Evolutionary conservation across 2,113 vertebrate genomes (phyloP), one percentile per base, ranked within the genome.

Genomic region (Malurus elegans): DNA sequence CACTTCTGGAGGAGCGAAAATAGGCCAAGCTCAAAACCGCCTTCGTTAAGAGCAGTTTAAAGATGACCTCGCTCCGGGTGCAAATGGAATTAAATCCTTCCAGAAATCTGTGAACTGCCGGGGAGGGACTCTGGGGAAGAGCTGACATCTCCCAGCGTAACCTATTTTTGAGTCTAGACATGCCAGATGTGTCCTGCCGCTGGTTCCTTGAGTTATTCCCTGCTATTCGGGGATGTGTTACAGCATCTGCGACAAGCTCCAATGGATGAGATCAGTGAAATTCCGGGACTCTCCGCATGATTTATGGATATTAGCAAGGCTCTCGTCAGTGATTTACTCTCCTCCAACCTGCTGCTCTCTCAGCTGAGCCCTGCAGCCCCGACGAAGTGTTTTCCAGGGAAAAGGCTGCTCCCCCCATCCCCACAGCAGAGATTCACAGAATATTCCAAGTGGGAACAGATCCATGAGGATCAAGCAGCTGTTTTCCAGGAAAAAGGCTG

Each of bases 161-260:
- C 83, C 94, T 60, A 56, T 67, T 91, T 93, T 64, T 71, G 31
- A 60, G 83, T 86, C 91, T 84, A 91, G 94, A 92, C 86, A 12
- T 48, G 76, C 82, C 92, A 93, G 91, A 80, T 94, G 92, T 67
- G 88, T 56, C 92, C 95, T 90, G 93, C 74, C 79, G 31, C 26
- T 18, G 70, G 57, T 36, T 84, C 51, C 81, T 48, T 11, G 64
- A 76, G 72, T 69, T 76, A 32, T 58, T 66, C 79, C 7, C 28
- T 50, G 81, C 79, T 45, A 4, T 31, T 90, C 81, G 74, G 50
- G 62, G 75, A 93, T 88, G 88, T 70, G 12, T 73, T 86, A 70
- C 91, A 90, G 92, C 79, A 18, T 10, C 83, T 45, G 42, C 5
- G 31, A 88, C 82, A 86, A 53, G 88, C 72, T 14, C 8, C 75